Evolutionary conservation across 2,888 invertebrate species (phyloP), one percentile per base, ranked within the genome.

Genomic region (Polylopha cassiicola): DNA sequence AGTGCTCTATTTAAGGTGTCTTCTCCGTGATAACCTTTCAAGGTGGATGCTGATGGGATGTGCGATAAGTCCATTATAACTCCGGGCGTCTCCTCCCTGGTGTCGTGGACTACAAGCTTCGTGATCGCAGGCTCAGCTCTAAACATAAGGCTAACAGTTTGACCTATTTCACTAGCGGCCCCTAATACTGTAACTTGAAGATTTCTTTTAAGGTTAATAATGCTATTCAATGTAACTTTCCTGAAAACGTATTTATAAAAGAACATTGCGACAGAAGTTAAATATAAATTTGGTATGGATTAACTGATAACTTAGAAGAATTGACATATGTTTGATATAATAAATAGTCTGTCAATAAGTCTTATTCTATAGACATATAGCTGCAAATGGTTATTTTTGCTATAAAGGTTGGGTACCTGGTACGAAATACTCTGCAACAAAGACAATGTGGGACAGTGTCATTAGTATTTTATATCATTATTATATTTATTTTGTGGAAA

Each of bases 71-170:
- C 87, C 27, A 77, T 51, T 4, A 76, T 67, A 2, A 87, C 68
- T 1, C 87, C 87, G 1, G 71, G 64, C 2, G 72, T 71, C 32
- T 68, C 61, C 2, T 68, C 61, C 14, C 60, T 53, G 3, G 65
- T 61, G 58, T 91, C 91, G 53, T 88, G 88, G n/a, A 91, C 47
- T 8, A 88, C 81, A 30, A 91, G 65, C 55, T 87, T 88, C 28
- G 87, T 87, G 43, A 91, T 80, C 27, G 80, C 55, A 0, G 87
- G 85, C 11, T 88, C 87, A 43, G 87, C 81, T 53, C 90, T 88
- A 29, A 91, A 65, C 59, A 90, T 68, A 27, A 91, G 60, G 20
- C 87, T 73, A 14, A 89, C 59, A 0, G 86, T 74, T 66, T 89
- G 87, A 1, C 89, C 89, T 7, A 87, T 58, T 33, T 80, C 81